Conservation (phyloP, 2,797 vertebrate species). For the Tragopan temminckii region DNA sequence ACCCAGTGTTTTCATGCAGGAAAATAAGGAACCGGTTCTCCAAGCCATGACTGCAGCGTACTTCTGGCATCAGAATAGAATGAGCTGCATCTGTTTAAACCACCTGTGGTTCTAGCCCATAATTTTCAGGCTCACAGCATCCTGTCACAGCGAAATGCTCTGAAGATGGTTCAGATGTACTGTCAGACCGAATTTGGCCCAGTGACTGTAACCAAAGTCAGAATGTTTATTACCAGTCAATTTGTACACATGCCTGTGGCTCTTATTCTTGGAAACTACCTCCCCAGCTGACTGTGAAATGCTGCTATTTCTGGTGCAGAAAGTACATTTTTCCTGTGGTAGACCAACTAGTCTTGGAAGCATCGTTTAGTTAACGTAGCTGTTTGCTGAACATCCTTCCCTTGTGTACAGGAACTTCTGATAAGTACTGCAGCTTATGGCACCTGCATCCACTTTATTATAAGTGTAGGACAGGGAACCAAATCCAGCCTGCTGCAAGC, state of each 20-base stretch:
- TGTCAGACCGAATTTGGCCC: conserved; percentile 14
- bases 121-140: neutral
- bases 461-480: neutral
- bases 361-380: neutral
- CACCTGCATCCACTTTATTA: neutral
- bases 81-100: conserved; percentile 6
- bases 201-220: conserved; percentile 38
- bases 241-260: conserved; percentile 60
- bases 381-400: neutral
- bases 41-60: neutral
- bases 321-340: conserved; percentile 27
- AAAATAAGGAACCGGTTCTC: neutral
- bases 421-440: neutral
- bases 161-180: conserved; percentile 34
- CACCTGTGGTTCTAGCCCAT: neutral
- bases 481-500: neutral
- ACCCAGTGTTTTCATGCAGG: neutral
- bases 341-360: conserved; percentile 38
- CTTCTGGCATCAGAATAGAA: neutral
- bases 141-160: neutral
- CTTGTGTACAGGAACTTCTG: neutral
- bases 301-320: conserved; percentile 59
- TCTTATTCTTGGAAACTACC: conserved; percentile 51
- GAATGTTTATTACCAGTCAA: conserved; percentile 52
- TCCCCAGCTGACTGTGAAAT: conserved; percentile 33